Conservation (phyloP, 2,888 invertebrate species). For the Agonopterix heracliana region DNA sequence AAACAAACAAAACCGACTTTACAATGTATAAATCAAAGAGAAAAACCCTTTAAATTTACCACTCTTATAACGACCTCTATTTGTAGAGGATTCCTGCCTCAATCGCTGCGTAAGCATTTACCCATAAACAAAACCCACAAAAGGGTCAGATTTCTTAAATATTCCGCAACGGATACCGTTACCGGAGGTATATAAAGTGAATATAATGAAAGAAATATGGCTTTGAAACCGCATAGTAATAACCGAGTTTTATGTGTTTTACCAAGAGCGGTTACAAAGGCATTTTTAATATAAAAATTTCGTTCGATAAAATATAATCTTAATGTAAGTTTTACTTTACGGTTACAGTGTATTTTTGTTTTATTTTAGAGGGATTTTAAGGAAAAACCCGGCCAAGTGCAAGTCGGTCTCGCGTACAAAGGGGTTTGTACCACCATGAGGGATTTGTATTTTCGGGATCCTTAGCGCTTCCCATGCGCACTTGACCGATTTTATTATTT, state of each 20-base stretch:
- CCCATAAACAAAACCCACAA: conserved; percentile 30
- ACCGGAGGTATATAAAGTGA: background rate
- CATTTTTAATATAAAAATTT: conserved; percentile 6
- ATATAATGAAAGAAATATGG: conserved; percentile 10
- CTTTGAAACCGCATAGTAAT: conserved; percentile 5
- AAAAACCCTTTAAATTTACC: no score
- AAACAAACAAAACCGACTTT: no score
- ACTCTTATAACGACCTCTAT: background rate
- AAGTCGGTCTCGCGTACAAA: no score
- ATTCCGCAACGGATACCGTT: conserved; percentile 14
- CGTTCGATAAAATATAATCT: conserved; percentile 1
- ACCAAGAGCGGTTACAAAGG: background rate
- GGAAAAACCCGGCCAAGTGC: no score
- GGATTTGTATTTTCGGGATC: no score
- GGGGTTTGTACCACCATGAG: no score
- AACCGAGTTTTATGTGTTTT: conserved; percentile 5
- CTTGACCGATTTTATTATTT: no score
- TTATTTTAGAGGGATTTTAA: background rate
- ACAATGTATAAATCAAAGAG: no score
- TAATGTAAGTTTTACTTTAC: background rate
- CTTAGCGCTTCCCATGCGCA: no score
- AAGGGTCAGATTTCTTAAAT: conserved; percentile 36
- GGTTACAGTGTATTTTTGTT: background rate
- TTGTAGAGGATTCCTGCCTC: conserved; percentile 6
- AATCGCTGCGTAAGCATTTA: conserved; percentile 31